Conservation (phyloP, 2,888 invertebrate genomes). For the Endotricha flammealis region DNA sequence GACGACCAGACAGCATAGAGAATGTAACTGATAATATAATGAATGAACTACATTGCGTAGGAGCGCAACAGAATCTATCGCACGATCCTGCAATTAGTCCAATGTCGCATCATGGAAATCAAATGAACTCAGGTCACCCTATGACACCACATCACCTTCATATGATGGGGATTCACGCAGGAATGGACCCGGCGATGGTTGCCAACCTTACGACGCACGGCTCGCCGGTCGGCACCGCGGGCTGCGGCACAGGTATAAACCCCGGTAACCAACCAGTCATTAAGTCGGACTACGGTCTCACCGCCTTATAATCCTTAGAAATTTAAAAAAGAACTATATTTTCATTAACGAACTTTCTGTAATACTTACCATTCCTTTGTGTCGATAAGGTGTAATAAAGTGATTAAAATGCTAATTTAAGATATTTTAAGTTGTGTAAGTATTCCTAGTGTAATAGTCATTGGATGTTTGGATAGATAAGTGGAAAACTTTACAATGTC, state of each 20-base stretch:
- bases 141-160: constrained; percentile 74
- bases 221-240: constrained; percentile 73
- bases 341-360: constrained; percentile 60
- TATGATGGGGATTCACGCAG: constrained; percentile 69
- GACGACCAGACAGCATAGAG: constrained; percentile 81
- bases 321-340: constrained; percentile 67
- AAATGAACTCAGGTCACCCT: constrained; percentile 73
- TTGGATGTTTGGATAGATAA: constrained; percentile 71
- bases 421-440: constrained; percentile 61
- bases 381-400: constrained; percentile 70
- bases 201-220: constrained; percentile 73
- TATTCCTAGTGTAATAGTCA: constrained; percentile 67
- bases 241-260: constrained; percentile 63
- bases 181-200: constrained; percentile 70
- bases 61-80: constrained; percentile 67
- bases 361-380: constrained; percentile 73
- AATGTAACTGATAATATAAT: constrained; percentile 80
- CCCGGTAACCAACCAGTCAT: constrained; percentile 79
- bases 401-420: constrained; percentile 57
- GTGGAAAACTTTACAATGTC: constrained; percentile 75
- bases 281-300: constrained; percentile 93
- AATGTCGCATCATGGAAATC: constrained; percentile 63
- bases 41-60: constrained; percentile 79
- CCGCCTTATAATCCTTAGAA: constrained; percentile 80
- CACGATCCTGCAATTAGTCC: constrained; percentile 74